phyloP scores from a whole-genome alignment of 2,113 vertebrate genomes.

The Melozone crissalis region DNA sequence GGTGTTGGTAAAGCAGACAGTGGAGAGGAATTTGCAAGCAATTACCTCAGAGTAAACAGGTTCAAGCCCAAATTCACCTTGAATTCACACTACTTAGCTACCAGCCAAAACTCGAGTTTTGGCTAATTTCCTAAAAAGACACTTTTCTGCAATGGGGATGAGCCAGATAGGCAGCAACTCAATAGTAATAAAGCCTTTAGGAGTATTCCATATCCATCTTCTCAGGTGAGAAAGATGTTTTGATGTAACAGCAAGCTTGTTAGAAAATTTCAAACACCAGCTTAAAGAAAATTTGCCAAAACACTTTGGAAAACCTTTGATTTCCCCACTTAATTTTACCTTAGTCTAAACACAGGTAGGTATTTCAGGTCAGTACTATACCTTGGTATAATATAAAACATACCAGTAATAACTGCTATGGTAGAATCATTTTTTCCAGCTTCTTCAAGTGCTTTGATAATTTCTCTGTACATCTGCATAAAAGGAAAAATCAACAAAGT shows the following conservation, averaged over 20 bases:
- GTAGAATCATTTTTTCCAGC: slow-evolving; percentile 83
- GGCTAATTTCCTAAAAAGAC: not conserved
- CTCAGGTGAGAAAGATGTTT: not conserved
- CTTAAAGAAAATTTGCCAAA: not conserved
- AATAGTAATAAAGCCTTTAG: not conserved
- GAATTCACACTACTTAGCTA: not conserved
- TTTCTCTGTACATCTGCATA: slow-evolving; percentile 90
- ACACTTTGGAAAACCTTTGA: not conserved
- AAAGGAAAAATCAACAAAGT: not conserved
- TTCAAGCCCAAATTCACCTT: not conserved
- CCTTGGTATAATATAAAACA: not conserved
- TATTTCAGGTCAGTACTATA: not conserved
- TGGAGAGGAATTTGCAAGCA: not conserved
- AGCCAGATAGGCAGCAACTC: not conserved
- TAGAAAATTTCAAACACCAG: not conserved
- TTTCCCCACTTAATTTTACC: not conserved
- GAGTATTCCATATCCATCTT: not conserved
- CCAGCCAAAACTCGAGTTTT: not conserved
- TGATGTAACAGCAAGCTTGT: not conserved
- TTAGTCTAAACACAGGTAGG: not conserved
- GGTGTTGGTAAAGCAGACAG: not conserved
- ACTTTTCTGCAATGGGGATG: not conserved
- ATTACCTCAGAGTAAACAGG: not conserved
- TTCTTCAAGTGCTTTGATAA: slow-evolving; percentile 83
- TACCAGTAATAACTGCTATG: slow-evolving; percentile 90